Evolutionary conservation across 1,140 invertebrate species (phyloP).

Genomic region (Zaprionus tsacasi): DNA sequence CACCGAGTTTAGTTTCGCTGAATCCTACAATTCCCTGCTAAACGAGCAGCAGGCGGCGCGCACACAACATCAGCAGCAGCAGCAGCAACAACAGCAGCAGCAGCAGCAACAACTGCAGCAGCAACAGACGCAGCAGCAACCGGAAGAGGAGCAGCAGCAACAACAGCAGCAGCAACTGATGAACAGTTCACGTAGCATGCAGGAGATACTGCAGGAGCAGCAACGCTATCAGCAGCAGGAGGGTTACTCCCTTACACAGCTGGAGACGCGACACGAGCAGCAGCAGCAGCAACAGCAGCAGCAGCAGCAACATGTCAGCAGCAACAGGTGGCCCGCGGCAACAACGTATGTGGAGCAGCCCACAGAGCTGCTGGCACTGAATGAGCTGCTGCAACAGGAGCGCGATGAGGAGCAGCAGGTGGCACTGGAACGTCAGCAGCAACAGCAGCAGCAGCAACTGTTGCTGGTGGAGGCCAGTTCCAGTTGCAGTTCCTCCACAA

Average conservation of each 20-base stretch:
- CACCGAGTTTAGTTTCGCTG: slow-evolving; percentile 71
- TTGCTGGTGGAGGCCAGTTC: slow-evolving; percentile 41
- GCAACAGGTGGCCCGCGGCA: slow-evolving; percentile 18
- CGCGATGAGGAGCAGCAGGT: slow-evolving; percentile 77
- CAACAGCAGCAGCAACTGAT: slow-evolving; percentile 40
- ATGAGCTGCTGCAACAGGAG: slow-evolving; percentile 77
- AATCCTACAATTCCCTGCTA: slow-evolving; percentile 77
- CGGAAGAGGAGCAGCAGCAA: slow-evolving; percentile 2
- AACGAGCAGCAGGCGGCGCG: slow-evolving; percentile 52
- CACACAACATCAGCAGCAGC: slow-evolving; percentile 16
- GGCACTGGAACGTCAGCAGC: slow-evolving; percentile 61
- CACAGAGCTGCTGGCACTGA: slow-evolving; percentile 61
- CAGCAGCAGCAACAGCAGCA: slow-evolving; percentile 47
- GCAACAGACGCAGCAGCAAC: slow-evolving; percentile 1
- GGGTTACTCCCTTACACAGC: slow-evolving; percentile 76
- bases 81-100: slow-evolving; percentile 22
- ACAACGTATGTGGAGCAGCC: slow-evolving; percentile 38
- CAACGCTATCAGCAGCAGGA: slow-evolving; percentile 80
- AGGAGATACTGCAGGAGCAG: slow-evolving; percentile 75
- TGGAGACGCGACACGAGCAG: slow-evolving; percentile 77
- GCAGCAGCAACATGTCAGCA: slow-evolving; percentile 22
- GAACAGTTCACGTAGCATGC: slow-evolving; percentile 49
- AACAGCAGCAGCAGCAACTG: slow-evolving; percentile 42
- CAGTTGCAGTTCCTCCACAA: slow-evolving; percentile 36
- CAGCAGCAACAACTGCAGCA: slow-evolving; percentile 24